Evolutionary conservation across 1,140 invertebrate genomes (phyloP), one percentile per base, ranked within the genome.

Genomic region (Macrostomum lignano): DNA sequence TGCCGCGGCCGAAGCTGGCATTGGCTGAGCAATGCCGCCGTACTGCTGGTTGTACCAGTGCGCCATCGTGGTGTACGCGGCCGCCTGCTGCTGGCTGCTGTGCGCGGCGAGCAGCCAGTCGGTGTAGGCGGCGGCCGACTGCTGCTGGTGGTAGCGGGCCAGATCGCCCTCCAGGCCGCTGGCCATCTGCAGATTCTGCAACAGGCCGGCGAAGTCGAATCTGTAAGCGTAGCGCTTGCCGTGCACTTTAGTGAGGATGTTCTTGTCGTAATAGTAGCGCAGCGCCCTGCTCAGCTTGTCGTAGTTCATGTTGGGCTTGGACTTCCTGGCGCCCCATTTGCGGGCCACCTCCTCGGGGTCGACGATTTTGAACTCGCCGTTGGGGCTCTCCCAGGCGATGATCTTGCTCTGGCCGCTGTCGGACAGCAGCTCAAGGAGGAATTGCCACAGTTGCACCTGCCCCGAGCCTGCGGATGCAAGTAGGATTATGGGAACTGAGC

Each of bases 251-350:
- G 62, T 65, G 52, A 65, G 64, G 36, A 66, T 66, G 42, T 67
- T 66, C 43, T 67, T 66, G 45, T 67, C 65, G 46, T 66, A 66
- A 43, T 66, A 66, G 65, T 62, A 86, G 70, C 86, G 76, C 42
- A 96, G 65, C 36, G 84, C 84, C 40, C 86, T 67, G 48, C 77
- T 86, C 40, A 96, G 69, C 63, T 96, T 96, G 60, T 94, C 86
- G 58, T 94, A 94, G 63, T 96, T 96, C 86, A 96, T 96, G 58
- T 94, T 94, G 20, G 86, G 86, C 57, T 94, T 94, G 24, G 75
- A 82, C 59, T 96, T 96, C 37, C 84, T 64, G 58, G 91, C 82
- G 28, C 88, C 88, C 88, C 86, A 96, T 42, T 77, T 64, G 38
- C 81, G 65, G 1, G 86, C 86, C 28, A 96, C 86, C 52, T 93